Evolutionary conservation across 2,797 vertebrate genomes (phyloP).

Genomic region (Pangasius sanitwongsei): DNA sequence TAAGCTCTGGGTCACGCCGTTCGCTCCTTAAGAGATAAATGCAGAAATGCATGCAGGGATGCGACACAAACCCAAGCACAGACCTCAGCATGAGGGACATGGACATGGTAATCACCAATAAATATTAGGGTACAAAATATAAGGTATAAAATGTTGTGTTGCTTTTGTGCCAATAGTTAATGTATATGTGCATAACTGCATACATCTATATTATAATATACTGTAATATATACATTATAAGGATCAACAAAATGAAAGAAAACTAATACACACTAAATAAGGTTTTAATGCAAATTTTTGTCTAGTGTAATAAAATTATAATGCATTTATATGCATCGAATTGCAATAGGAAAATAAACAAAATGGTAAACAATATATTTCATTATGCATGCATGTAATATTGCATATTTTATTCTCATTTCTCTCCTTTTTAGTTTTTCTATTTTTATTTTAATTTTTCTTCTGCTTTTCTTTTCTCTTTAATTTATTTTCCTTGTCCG

Average conservation of each 20-base stretch:
- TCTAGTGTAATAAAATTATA: neutral
- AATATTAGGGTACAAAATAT: neutral
- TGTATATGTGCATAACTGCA: neutral
- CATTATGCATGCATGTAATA: neutral
- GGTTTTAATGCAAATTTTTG: neutral
- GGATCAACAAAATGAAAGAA: neutral
- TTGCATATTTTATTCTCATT: neutral
- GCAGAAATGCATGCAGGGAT: constrained; percentile 80
- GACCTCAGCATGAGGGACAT: neutral
- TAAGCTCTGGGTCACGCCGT: constrained; percentile 73
- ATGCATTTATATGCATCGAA: neutral
- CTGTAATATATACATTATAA: neutral
- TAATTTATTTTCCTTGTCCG: neutral
- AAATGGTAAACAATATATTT: neutral
- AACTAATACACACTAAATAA: neutral
- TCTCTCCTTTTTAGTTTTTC: neutral
- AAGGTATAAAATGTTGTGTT: neutral
- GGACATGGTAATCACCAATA: neutral
- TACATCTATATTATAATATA: neutral
- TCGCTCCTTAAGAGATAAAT: constrained; percentile 80
- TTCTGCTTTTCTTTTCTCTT: neutral
- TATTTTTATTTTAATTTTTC: neutral
- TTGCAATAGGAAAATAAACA: neutral
- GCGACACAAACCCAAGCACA: constrained; percentile 64
- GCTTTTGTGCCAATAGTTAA: too few relatives aligned